These are phyloP conservation scores for Pseudomyrmex dendroicus DNA, from an alignment of 1,140 invertebrate species.

Conservation along the genomic window DNA sequence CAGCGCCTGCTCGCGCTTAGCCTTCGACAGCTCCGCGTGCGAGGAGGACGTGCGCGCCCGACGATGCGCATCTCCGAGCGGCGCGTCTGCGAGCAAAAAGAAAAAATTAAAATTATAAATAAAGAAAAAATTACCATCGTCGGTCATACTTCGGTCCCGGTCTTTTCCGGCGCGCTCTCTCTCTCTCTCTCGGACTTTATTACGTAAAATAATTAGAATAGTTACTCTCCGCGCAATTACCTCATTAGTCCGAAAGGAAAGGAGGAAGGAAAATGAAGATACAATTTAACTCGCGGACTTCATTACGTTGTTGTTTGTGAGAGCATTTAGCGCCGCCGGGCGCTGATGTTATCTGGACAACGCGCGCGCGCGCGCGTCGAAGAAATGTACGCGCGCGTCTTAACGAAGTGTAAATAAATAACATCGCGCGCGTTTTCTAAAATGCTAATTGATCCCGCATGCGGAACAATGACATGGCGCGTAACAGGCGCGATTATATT, in stretches of 20 bases:
- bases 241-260: too few species aligned
- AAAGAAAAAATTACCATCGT: not conserved
- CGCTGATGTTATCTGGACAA: too few species aligned
- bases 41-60: slow-evolving; percentile 71
- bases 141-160: too few species aligned
- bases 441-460: slow-evolving; percentile 32
- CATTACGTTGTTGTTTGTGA: too few species aligned
- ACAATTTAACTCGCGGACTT: too few species aligned
- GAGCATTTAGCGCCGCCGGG: too few species aligned
- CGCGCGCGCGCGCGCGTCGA: not conserved
- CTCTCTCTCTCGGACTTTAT: too few species aligned
- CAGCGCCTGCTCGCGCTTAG: slow-evolving; percentile 75
- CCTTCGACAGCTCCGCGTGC: slow-evolving; percentile 75
- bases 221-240: too few species aligned
- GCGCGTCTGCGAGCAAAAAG: slow-evolving; percentile 59
- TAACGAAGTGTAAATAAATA: slow-evolving; percentile 23
- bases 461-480: slow-evolving; percentile 9
- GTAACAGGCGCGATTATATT: slow-evolving; percentile 48
- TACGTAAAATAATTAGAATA: too few species aligned
- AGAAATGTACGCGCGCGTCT: not conserved
- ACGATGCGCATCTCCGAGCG: slow-evolving; percentile 63
- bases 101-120: not conserved
- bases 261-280: too few species aligned
- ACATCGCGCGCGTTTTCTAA: slow-evolving; percentile 6
- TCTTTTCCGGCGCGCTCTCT: too few species aligned